Evolutionary conservation across 2,888 invertebrate species (phyloP), one percentile per base, ranked within the genome.

Genomic region (Sesamia inferens): DNA sequence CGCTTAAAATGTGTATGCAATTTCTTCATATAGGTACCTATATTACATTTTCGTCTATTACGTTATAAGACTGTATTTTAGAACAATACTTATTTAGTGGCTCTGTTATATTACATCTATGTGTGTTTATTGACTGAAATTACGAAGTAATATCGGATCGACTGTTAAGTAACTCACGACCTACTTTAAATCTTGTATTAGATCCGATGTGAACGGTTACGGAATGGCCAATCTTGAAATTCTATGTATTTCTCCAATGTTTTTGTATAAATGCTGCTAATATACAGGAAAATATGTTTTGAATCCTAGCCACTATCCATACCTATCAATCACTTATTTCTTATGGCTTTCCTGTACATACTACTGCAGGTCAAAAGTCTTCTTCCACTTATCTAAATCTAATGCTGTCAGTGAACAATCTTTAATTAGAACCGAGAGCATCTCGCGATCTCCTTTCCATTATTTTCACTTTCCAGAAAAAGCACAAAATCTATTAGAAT

Each of bases 71-170:
- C 59, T 74, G n/a, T n/a, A 63, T 58, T 71, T 68, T 54, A 61
- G 55, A 82, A 80, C 69, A 73, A 78, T 78, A 74, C 57, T 73
- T 67, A 67, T 42, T 73, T 67, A 68, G 16, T 82, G 64, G 57
- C 67, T 70, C 39, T 74, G 55, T 68, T 66, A 22, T 68, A 54
- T 77, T 42, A 55, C 48, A 59, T 8, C 0, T 22, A 57, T n/a
- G 16, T 44, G 48, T 76, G 11, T 65, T 54, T 55, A 59, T n/a
- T 68, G 31, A 66, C 74, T 69, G 73, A 78, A 78, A 69, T 73
- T 42, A 31, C 19, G 19, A 64, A 73, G 47, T 69, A 59, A 64
- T 79, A 69, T 64, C 42, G 16, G 71, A 77, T 77, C 22, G 55
- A 65, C 24, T 54, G 58, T 31, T 55, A 44, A 39, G 39, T 58